Base-by-base conservation (phyloP, 2,797 vertebrate species). In the Bradypus variegatus region DNA sequence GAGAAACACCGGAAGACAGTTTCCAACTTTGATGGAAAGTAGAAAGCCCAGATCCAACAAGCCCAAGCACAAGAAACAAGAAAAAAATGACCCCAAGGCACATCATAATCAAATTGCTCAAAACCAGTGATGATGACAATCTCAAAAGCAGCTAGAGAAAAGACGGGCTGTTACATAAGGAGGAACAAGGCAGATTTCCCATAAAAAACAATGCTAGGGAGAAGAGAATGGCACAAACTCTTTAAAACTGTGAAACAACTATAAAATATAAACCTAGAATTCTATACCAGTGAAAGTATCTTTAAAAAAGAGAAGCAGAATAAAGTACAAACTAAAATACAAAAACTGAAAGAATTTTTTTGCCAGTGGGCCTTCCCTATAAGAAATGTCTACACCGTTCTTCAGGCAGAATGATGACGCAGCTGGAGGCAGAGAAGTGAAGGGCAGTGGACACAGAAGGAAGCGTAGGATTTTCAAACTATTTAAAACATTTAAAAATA, bases 361-460 rank as follows among this genome's bases (percentile, higher is more conserved):
- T 45, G 41, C 41, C 41, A 45, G 41, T 45, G 41, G 41, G 41
- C 41, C 41, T 45, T 45, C 41, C 8, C 41, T 45, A 5, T 45
- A 45, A 45, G 41, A 45, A 45, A 45, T 8, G 8, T 45, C 6
- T 6, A 45, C 41, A 1, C 41, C 8, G 41, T 45, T 8, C 41
- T 9, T 1, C 4, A 2, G 23, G 53, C 2, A 18, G 58, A 3
- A 18, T 33, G 69, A 16, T 8, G 48, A 29, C 3, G 2, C 5
- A 5, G 8, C 25, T 1, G 86, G 38, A 48, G 19, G 29, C 8
- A 0, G 5, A 48, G 62, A 41, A n/a, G 6, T 0, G 6, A 9
- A 41, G 36, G 21, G 31, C 21, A 9, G 10, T 0, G 29, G 45
- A 15, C 5, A 21, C 7, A 1, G 11, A 9, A 33, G 27, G 2